Evolutionary conservation across 2,797 vertebrate species (phyloP), one percentile per base, ranked within the genome.

Genomic region (Enteromius anoplus): DNA sequence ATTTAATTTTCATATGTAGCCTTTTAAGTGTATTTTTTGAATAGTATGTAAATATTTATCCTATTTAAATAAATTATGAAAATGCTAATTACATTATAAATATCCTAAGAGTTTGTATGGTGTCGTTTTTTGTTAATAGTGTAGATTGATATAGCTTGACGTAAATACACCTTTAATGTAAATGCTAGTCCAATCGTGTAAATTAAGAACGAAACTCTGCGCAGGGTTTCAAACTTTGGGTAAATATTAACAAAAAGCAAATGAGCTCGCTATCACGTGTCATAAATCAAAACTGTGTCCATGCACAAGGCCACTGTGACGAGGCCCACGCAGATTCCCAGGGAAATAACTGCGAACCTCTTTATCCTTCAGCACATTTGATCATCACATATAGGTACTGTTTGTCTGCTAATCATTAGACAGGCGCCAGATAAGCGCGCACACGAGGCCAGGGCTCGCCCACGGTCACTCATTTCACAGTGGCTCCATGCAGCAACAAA

Each of bases 201-300:
- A 49, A 26, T 1, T 3, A 34, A 34, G 23, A 82, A 65, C 42
- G 65, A 60, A 76, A 70, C 75, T 85, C 60, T 76, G 49, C 29
- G 68, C 42, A 29, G 17, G 49, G 71, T 75, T 80, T 70, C 51
- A 32, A 78, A 92, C 85, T 87, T 84, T 91, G 91, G 95, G 92
- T 93, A 96, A 96, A 96, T 91, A 97, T 96, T 97, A 98, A 97
- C 96, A 93, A 94, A 92, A 92, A 89, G 91, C 94, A 94, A 92
- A 88, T 93, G 89, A 90, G 92, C 89, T 92, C 88, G 84, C 86
- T 88, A 89, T 92, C 89, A 87, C 88, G 86, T 87, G 86, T 90
- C 92, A 96, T 96, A 96, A 97, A 97, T 96, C 96, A 96, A 93
- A 92, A 53, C n/a, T 45, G 70, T 73, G 70, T 29, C 89, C 81